Evolutionary conservation across 2,113 vertebrate species (phyloP).

Genomic region (Phyllostomus hastatus): DNA sequence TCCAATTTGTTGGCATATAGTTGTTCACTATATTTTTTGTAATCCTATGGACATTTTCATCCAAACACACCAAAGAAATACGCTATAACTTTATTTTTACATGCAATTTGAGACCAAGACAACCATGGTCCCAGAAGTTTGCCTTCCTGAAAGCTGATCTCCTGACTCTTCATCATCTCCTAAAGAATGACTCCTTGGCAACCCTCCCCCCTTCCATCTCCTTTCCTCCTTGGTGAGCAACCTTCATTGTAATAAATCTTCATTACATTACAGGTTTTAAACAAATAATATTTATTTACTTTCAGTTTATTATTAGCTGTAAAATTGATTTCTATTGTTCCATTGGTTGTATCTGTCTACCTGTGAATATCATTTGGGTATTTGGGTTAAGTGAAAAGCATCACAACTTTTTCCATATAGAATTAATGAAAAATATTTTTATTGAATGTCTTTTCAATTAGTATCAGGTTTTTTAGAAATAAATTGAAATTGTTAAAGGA

Average conservation of each 20-base stretch:
- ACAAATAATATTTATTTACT: not conserved
- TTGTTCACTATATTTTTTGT: not conserved
- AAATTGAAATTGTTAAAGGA: slow-evolving; percentile 14
- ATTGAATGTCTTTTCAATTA: slow-evolving; percentile 43
- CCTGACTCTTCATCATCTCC: not conserved
- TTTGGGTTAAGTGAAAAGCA: not conserved
- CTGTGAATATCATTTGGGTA: not conserved
- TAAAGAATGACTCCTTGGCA: not conserved
- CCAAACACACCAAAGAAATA: not conserved
- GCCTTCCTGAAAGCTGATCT: not conserved
- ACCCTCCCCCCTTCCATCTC: not conserved
- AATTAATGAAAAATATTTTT: slow-evolving; percentile 28
- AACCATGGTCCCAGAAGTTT: not conserved
- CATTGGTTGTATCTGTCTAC: not conserved
- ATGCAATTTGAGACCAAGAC: not conserved
- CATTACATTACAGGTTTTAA: not conserved
- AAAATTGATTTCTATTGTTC: not conserved
- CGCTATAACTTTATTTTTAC: not conserved
- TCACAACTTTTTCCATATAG: slow-evolving; percentile 39
- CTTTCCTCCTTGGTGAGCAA: not conserved
- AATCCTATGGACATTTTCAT: not conserved
- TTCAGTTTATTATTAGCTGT: not conserved
- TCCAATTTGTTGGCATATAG: not conserved
- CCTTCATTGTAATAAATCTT: not conserved
- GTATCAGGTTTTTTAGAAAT: slow-evolving; percentile 11